Evolutionary conservation across 2,888 invertebrate species (phyloP).

Genomic region (Orgyia antiqua): DNA sequence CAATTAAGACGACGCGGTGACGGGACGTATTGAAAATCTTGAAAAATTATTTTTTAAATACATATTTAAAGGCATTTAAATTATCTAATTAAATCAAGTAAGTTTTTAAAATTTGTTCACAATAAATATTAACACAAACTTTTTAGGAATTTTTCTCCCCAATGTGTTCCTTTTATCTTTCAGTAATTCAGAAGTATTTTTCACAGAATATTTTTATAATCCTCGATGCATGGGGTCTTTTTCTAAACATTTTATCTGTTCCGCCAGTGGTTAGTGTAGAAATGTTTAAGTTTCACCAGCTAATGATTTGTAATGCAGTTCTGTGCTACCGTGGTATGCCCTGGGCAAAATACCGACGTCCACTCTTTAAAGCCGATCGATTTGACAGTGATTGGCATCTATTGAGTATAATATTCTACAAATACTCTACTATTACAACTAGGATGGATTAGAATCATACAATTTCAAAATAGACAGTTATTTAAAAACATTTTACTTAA

Average conservation of each 20-base stretch:
- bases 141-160: too few relatives aligned
- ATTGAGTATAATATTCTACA: conserved; percentile 35
- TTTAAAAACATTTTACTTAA: too few relatives aligned
- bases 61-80: too few relatives aligned
- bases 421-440: conserved; percentile 10
- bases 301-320: conserved; percentile 53
- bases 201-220: conserved; percentile 2
- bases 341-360: conserved; percentile 16
- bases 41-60: too few relatives aligned
- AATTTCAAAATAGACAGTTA: too few relatives aligned
- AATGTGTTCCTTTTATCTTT: too few relatives aligned
- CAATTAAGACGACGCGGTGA: too few relatives aligned
- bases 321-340: conserved; percentile 33
- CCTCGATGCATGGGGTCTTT: conserved; percentile 10
- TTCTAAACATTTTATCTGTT: conserved; percentile 11
- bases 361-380: conserved; percentile 19
- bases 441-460: not conserved
- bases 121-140: too few relatives aligned
- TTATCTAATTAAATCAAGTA: too few relatives aligned
- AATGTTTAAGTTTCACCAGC: conserved; percentile 49
- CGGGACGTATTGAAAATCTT: too few relatives aligned
- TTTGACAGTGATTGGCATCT: conserved; percentile 38
- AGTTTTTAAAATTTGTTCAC: too few relatives aligned
- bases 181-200: too few relatives aligned
- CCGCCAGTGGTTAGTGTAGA: conserved; percentile 25